Evolutionary conservation across 2,888 invertebrate genomes (phyloP), one percentile per base, ranked within the genome.

Genomic region (Cheilosia soror): DNA sequence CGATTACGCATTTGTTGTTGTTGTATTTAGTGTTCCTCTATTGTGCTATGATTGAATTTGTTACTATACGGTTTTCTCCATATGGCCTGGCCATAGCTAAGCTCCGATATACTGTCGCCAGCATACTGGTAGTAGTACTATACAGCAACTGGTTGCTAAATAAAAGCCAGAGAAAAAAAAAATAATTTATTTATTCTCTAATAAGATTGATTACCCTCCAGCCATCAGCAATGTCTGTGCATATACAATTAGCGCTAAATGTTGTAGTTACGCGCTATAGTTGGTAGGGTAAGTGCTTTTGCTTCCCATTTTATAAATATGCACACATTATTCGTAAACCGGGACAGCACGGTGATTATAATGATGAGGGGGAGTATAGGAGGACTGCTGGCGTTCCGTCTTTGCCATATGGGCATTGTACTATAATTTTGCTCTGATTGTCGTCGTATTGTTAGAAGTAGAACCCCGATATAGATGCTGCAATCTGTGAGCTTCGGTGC

Each of bases 1-100:
- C 90, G 90, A 89, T 89, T 90, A 90, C 89, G 90, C 88, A 88
- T 88, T 88, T 87, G 88, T 90, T 88, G 81, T 81, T 85, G 81
- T 66, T 68, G 25, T 83, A 71, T 65, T 79, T 25, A n/a, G 31
- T 65, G 73, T 60, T 85, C 47, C 62, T 37, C 62, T 37, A 49
- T 68, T 79, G 55, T 77, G 15, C 31, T 49, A 20, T 58, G 60
- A 65, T 72, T 47, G 42, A 60, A 65, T 47, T 68, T 51, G 53
- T 37, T 62, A 27, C 62, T 42, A 11, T 73, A 68, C 62, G 27
- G 49, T 72, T 71, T 66, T 72, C 25, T 72, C 65, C 40, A 47
- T 75, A 37, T 31, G 29, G 20, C 20, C 20, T 20, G 13, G 29
- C 33, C 33, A 37, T 11, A 37, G 37, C 37, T 37, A 1, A 25